A percentile compares a stretch with the other conserved stretches of the same genome.
Evolutionary conservation across 2,113 vertebrate species (phyloP).

Genomic region (Anser cygnoides): DNA sequence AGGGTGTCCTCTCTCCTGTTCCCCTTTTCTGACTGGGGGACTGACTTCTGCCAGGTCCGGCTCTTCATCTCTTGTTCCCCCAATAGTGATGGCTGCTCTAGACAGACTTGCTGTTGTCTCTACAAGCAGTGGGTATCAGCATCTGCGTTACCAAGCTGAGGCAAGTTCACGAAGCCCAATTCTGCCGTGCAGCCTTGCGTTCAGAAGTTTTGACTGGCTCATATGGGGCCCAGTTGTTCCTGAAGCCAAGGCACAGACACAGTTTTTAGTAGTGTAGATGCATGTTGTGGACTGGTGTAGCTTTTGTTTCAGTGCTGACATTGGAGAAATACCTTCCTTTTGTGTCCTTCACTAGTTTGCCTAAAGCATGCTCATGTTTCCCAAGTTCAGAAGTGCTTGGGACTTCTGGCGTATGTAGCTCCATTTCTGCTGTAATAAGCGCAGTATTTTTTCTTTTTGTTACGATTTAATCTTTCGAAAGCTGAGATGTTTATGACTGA

Average conservation of each 20-base stretch:
- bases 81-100: background rate
- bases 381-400: background rate
- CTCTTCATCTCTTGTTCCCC: background rate
- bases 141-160: background rate
- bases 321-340: background rate
- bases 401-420: background rate
- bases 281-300: background rate
- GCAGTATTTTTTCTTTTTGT: background rate
- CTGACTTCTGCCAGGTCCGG: background rate
- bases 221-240: background rate
- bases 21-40: background rate
- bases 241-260: background rate
- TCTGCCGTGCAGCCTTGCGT: background rate
- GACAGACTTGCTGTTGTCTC: background rate
- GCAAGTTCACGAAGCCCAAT: fast-evolving
- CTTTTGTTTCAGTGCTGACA: background rate
- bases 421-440: background rate
- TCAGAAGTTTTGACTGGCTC: background rate
- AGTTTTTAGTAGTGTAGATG: background rate
- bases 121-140: background rate
- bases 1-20: background rate
- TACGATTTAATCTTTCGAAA: background rate
- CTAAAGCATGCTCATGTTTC: fast-evolving
- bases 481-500: background rate
- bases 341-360: background rate